Conservation (phyloP, 1,140 invertebrate genomes). For the Habropoda laboriosa region DNA sequence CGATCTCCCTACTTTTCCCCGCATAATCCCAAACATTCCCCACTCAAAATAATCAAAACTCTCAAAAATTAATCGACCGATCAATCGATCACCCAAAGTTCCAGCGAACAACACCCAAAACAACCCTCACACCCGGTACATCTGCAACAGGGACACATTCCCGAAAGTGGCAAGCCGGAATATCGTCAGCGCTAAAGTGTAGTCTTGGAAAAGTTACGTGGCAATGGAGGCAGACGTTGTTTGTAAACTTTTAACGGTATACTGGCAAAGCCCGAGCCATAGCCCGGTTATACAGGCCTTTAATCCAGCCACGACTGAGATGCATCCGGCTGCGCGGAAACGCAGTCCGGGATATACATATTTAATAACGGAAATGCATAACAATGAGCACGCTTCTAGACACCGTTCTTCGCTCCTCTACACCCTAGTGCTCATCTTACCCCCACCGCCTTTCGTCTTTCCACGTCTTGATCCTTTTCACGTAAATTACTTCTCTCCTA, state of each 20-base stretch:
- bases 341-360: slow-evolving; percentile 51
- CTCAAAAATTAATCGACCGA: too few species aligned
- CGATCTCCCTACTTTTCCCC: too few species aligned
- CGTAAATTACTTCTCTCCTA: slow-evolving; percentile 19
- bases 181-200: neutral
- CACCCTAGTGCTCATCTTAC: neutral
- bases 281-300: slow-evolving; percentile 38
- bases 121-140: too few species aligned
- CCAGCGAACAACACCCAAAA: too few species aligned
- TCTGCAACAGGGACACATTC: too few species aligned
- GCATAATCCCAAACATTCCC: too few species aligned
- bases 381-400: slow-evolving; percentile 60
- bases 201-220: slow-evolving; percentile 34
- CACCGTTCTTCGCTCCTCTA: slow-evolving; percentile 35
- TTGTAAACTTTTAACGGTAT: slow-evolving; percentile 55
- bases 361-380: slow-evolving; percentile 66
- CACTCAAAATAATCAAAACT: too few species aligned
- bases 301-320: slow-evolving; percentile 53
- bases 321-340: slow-evolving; percentile 21
- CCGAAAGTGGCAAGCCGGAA: neutral
- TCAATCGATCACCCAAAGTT: too few species aligned
- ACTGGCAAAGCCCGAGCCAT: slow-evolving; percentile 3
- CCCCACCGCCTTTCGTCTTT: neutral
- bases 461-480: neutral
- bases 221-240: slow-evolving; percentile 22